A percentile compares a stretch with the other conserved stretches of the same genome.
Conservation (phyloP, 2,797 vertebrate genomes). For the Moxostoma hubbsi region DNA sequence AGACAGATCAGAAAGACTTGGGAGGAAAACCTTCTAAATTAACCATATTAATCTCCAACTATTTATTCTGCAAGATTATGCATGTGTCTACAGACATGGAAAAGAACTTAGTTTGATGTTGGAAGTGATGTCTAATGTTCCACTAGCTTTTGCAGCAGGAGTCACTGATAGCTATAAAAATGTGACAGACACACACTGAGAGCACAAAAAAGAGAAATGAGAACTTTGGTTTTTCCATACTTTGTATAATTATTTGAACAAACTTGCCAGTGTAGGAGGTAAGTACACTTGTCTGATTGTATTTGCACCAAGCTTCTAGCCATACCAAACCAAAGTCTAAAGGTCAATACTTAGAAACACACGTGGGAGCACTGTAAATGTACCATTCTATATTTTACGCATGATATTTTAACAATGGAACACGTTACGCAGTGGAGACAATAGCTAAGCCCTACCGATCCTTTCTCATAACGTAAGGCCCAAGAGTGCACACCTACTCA, state of each 20-base stretch:
- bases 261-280: conserved; percentile 51
- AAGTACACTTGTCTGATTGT: conserved; percentile 26
- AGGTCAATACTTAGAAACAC: conserved; percentile 46
- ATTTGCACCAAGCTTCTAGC: conserved; percentile 6
- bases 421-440: conserved; percentile 13
- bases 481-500: not conserved
- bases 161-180: conserved; percentile 21
- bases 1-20: conserved; percentile 7
- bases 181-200: not conserved
- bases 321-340: conserved; percentile 44
- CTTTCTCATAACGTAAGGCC: not conserved
- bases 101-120: not conserved
- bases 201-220: conserved; percentile 9
- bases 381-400: conserved; percentile 28
- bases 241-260: not conserved
- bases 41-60: conserved; percentile 10
- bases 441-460: not conserved
- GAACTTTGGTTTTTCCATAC: conserved; percentile 36
- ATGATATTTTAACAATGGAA: conserved; percentile 55
- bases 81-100: conserved; percentile 11
- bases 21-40: conserved; percentile 19
- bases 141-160: conserved; percentile 1
- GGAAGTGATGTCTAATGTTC: conserved; percentile 21
- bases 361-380: conserved; percentile 20
- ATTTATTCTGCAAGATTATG: conserved; percentile 22